These are phyloP conservation scores for Zygaena filipendulae DNA, from an alignment of 2,888 invertebrate genomes.

Conservation along the genomic window DNA sequence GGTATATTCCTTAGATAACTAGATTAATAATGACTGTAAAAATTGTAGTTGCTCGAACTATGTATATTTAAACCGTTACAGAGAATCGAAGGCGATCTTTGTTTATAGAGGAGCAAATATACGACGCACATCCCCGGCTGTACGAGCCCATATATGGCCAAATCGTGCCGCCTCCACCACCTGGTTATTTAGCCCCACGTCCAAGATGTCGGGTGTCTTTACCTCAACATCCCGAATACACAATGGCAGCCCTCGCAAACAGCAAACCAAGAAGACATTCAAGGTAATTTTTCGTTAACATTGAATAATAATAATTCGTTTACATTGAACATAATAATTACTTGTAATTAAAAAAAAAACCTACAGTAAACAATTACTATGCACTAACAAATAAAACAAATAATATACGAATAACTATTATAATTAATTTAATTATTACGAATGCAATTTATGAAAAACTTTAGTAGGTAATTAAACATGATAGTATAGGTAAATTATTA, in stretches of 20 bases:
- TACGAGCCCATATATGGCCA: slow-evolving; percentile 50
- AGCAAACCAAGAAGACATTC: slow-evolving; percentile 45
- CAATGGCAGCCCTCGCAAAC: slow-evolving; percentile 36
- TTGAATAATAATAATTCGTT: slow-evolving; percentile 1
- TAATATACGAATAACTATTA: no score
- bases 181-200: slow-evolving; percentile 37
- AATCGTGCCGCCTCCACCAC: slow-evolving; percentile 35
- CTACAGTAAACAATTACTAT: no score
- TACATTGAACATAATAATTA: slow-evolving; percentile 10
- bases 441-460: no score
- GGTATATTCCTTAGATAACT: no score
- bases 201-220: slow-evolving; percentile 46
- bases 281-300: slow-evolving; percentile 34
- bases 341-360: no score
- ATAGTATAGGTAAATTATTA: no score
- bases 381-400: no score
- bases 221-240: slow-evolving; percentile 46
- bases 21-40: no score
- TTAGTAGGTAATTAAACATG: no score
- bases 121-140: slow-evolving; percentile 43
- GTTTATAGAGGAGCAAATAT: slow-evolving; percentile 50
- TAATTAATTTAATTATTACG: no score
- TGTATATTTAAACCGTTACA: no score
- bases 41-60: no score
- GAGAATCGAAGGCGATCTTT: slow-evolving; percentile 50